phyloP scores from a whole-genome alignment of 2,888 invertebrate species.

The Cryptus armator region DNA sequence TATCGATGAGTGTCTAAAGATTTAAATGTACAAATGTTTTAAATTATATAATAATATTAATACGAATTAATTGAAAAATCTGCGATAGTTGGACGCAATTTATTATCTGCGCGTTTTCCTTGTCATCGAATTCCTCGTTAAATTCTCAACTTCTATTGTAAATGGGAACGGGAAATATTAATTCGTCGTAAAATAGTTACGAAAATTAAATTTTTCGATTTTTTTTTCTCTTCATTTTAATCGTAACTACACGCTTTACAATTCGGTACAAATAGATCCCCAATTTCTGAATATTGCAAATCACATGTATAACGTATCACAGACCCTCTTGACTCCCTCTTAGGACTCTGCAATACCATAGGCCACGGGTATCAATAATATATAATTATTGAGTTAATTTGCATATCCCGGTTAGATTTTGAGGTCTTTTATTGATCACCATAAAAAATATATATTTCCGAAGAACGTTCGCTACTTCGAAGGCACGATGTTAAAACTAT shows the following conservation, averaged over 20 bases:
- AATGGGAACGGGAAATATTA: neutral
- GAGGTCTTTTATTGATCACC: conserved; percentile 10
- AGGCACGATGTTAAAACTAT: conserved; percentile 59
- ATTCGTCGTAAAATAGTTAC: neutral
- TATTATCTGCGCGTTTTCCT: neutral
- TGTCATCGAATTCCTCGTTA: no score
- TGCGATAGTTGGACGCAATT: conserved; percentile 1
- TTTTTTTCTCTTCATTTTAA: conserved; percentile 26
- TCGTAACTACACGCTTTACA: conserved; percentile 43
- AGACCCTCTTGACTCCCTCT: conserved; percentile 45
- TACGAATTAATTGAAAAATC: conserved; percentile 34
- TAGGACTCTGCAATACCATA: conserved; percentile 50
- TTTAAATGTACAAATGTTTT: conserved; percentile 61
- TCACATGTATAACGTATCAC: conserved; percentile 45
- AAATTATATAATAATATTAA: conserved; percentile 47
- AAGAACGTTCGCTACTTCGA: conserved; percentile 52
- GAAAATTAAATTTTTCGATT: neutral
- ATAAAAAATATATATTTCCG: conserved; percentile 62
- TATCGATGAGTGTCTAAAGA: conserved; percentile 41
- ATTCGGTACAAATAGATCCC: conserved; percentile 51
- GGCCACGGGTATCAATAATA: conserved; percentile 35
- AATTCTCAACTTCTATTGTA: conserved; percentile 3
- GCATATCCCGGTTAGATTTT: conserved; percentile 14
- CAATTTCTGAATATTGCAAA: conserved; percentile 41
- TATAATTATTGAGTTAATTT: conserved; percentile 26